phyloP scores from a whole-genome alignment of 2,113 vertebrate genomes.

The Choloepus hoffmanni region DNA sequence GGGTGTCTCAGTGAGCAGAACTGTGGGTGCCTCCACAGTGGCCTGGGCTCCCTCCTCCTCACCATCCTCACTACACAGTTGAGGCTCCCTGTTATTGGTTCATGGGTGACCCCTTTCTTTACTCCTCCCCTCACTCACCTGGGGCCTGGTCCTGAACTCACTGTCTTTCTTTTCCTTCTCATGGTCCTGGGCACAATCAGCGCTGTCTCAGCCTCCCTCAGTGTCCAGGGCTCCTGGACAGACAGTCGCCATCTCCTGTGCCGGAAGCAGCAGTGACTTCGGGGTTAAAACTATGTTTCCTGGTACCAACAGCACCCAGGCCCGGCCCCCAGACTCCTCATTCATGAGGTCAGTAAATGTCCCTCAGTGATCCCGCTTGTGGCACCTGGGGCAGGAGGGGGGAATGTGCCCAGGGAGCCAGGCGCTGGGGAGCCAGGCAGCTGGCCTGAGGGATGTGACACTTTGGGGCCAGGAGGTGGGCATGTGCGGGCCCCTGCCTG shows the following conservation, averaged over 20 bases:
- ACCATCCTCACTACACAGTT: background rate
- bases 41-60: background rate
- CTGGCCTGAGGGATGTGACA: no score
- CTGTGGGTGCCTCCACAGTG: background rate
- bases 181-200: background rate
- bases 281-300: fast-evolving
- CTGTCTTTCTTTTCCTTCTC: background rate
- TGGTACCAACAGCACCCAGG: slow-evolving; percentile 59
- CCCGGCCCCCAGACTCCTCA: background rate
- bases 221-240: background rate
- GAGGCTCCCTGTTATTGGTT: background rate
- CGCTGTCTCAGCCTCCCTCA: background rate
- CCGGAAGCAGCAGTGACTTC: background rate
- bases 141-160: background rate
- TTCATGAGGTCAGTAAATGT: fast-evolving
- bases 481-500: no score
- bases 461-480: no score
- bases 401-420: no score
- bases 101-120: no score
- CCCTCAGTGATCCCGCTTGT: background rate
- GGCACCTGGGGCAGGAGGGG: no score
- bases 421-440: no score
- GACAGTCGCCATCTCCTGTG: slow-evolving; percentile 43
- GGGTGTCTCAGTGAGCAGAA: background rate
- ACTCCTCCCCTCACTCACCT: background rate